These are phyloP conservation scores for Cyanoramphus novaezelandiae DNA, from an alignment of 2,113 vertebrate genomes.

Conservation along the genomic window DNA sequence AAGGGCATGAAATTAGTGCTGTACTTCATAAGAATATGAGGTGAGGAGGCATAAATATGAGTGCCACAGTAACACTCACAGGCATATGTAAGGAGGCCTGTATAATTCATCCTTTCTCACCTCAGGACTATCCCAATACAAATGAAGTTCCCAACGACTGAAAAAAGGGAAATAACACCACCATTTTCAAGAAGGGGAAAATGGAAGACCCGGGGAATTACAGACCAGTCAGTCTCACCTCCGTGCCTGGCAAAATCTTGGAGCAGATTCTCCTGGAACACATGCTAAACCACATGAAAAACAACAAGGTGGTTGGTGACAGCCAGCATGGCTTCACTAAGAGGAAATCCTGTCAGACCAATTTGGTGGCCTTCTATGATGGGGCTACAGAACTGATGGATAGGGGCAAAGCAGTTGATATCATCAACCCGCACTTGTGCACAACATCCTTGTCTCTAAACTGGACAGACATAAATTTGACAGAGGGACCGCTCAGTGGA, in stretches of 20 bases:
- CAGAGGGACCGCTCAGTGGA: not conserved
- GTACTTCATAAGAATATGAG: not conserved
- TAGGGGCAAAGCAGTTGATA: not conserved
- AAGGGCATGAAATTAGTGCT: not conserved
- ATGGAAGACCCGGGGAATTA: not conserved
- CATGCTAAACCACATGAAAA: not conserved
- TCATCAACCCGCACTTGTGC: not conserved
- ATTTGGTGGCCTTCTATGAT: not conserved
- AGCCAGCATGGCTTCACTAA: not conserved
- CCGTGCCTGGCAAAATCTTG: not conserved
- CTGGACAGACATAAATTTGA: not conserved
- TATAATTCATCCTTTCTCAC: not conserved
- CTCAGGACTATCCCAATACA: not conserved
- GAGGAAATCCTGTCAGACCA: not conserved
- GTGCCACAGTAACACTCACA: not conserved
- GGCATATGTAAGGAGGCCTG: not conserved
- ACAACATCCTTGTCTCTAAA: not conserved
- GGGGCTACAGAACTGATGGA: not conserved
- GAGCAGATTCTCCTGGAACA: not conserved
- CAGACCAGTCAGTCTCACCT: not conserved
- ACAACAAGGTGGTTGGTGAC: not conserved
- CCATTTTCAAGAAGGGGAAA: not conserved
- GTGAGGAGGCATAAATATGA: not conserved
- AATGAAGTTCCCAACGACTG: not conserved
- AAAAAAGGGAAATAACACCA: not conserved